Conservation (phyloP, 2,888 invertebrate species). For the Acholoe squamosa region DNA sequence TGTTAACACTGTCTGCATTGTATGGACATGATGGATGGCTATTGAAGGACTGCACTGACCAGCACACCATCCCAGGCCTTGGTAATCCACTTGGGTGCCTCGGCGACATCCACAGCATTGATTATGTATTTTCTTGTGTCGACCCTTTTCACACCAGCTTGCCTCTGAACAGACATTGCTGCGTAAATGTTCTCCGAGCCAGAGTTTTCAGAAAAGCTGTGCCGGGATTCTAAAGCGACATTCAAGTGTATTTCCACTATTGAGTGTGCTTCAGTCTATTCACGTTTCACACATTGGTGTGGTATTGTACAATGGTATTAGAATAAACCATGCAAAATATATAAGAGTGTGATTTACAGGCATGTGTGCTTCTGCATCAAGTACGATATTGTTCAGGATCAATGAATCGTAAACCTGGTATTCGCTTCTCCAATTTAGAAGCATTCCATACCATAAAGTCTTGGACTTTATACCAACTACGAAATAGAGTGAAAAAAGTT, state of each 20-base stretch:
- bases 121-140: constrained; percentile 42
- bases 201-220: neutral
- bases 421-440: too few species aligned
- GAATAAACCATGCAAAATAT: too few species aligned
- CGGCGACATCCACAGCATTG: constrained; percentile 27
- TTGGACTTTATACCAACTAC: neutral
- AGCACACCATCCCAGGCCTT: neutral
- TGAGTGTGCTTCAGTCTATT: too few species aligned
- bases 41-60: constrained; percentile 20
- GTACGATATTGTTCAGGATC: too few species aligned
- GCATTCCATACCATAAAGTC: too few species aligned
- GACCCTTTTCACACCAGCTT: neutral
- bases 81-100: neutral
- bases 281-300: too few species aligned
- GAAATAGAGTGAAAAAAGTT: constrained; percentile 7
- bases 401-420: too few species aligned
- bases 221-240: neutral
- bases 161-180: neutral
- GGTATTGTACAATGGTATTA: too few species aligned
- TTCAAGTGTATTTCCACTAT: too few species aligned
- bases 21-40: neutral
- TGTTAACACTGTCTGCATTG: constrained; percentile 48
- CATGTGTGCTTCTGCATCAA: too few species aligned
- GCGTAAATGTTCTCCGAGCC: neutral
- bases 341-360: too few species aligned